Evolutionary conservation across 2,797 vertebrate genomes (phyloP), one percentile per base, ranked within the genome.

Genomic region (Acipenser oxyrinchus): DNA sequence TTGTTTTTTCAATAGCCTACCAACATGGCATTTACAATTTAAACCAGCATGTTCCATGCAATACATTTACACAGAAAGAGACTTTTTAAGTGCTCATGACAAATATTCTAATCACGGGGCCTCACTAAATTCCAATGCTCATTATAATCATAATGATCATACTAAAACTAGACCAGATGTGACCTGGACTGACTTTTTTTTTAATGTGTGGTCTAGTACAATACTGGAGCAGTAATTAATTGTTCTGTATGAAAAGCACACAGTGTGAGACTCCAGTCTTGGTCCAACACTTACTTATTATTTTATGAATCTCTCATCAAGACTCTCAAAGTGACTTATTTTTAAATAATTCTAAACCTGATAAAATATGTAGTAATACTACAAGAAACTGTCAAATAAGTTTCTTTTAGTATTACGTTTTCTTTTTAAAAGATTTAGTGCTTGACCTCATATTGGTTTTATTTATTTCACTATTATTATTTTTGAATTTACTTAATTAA

Each of bases 31-130:
- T 76, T 66, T 79, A 37, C 37, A 72, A 70, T 75, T 70, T 71
- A 73, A 71, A 70, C 70, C 64, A 50, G 49, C 61, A 57, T 61
- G 72, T 72, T 73, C 74, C 79, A 86, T 78, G 81, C 76, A 87
- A 85, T 80, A 86, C 73, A 68, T 52, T 76, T 82, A 87, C 81
- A 86, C 83, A 83, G 86, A 86, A 88, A 80, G 78, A 82, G 80
- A 78, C 59, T 71, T 77, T 70, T 75, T 79, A 82, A 83, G 81
- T 75, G 75, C 82, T 82, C 77, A 76, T 3, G 72, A 86, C 76
- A 74, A 83, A 77, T 69, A 76, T 73, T 83, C 78, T 76, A 75
- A 69, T 50, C 81, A 81, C 37, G 71, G 77, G 63, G 75, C 69
- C 69, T 74, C 64, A 51, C 64, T 37, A 77, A 75, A 73, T 82